Base-by-base conservation (phyloP, 2,888 invertebrate species). In the Drosophila siamana region DNA sequence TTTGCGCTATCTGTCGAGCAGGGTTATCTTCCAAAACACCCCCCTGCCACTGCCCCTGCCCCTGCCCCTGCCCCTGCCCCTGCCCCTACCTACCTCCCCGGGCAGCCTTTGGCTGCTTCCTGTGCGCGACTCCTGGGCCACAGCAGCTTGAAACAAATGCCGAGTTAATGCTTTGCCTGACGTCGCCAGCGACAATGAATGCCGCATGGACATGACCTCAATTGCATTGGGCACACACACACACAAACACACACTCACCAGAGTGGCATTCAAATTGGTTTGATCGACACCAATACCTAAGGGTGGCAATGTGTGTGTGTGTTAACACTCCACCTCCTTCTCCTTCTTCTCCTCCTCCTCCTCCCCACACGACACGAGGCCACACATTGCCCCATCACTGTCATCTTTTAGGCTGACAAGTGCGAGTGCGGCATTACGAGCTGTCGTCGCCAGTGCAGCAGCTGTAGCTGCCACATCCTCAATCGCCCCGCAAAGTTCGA, bases 131-230 rank as follows among this genome's bases (percentile, higher is more conserved):
- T 57, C 6, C 5, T 33, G 22, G 19, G 36, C 41, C 46, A 54
- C 51, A 65, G 80, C 82, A 69, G 80, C 84, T 59, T 85, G 84
- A 74, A 86, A 86, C 88, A 86, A 88, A 84, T 86, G 88, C 71
- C 86, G 65, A 83, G 88, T 86, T 88, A 85, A 88, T 88, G 84
- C 88, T 55, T 70, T 64, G 79, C 71, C 77, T 79, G 85, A 69
- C 69, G 67, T 60, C 56, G 57, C 48, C 57, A 41, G 61, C 59
- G 68, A 82, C 84, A 86, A 83, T 82, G 74, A 80, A 86, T 86
- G 86, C 86, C 83, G 77, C 87, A 86, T 88, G 89, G 88, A 88
- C 88, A 88, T 87, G 89, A 87, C 88, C 88, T 87, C 87, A 87
- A 88, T 88, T 86, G 85, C 78, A 68, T 69, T 69, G 74, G 60